Evolutionary conservation across 2,113 vertebrate genomes (phyloP).

Genomic region (Chaenogobius annularis): DNA sequence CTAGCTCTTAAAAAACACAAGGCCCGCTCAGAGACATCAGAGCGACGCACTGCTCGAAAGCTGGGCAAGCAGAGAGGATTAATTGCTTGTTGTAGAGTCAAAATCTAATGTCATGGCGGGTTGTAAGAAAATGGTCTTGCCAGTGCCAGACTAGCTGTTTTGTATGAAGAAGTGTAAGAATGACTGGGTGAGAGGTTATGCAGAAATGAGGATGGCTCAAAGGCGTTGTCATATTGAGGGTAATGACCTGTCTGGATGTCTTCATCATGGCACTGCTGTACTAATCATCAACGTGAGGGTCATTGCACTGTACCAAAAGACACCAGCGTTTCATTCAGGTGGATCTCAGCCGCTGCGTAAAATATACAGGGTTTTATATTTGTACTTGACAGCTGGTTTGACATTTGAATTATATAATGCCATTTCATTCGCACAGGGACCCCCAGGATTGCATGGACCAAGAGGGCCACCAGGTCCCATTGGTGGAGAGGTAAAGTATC

Average conservation of each 20-base stretch:
- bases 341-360: neutral
- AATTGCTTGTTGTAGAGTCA: constrained; percentile 62
- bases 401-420: constrained; percentile 22
- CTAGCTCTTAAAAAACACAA: constrained; percentile 52
- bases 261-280: constrained; percentile 61
- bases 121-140: constrained; percentile 43
- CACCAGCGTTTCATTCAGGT: constrained; percentile 31
- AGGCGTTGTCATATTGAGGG: constrained; percentile 52
- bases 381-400: neutral
- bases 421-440: constrained; percentile 77
- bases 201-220: constrained; percentile 34
- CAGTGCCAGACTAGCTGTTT: constrained; percentile 49
- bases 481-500: constrained; percentile 82
- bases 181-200: constrained; percentile 21
- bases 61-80: constrained; percentile 61
- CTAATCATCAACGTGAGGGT: constrained; percentile 48
- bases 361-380: constrained; percentile 16
- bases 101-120: constrained; percentile 46
- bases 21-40: constrained; percentile 55
- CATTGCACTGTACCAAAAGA: constrained; percentile 30
- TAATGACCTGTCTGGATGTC: constrained; percentile 72
- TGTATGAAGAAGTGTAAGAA: constrained; percentile 56
- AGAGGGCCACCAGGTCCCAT: constrained; percentile 81
- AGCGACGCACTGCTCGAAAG: constrained; percentile 48
- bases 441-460: constrained; percentile 86